Evolutionary conservation across 2,797 vertebrate species (phyloP).

Genomic region (Gymnothorax reevesii): DNA sequence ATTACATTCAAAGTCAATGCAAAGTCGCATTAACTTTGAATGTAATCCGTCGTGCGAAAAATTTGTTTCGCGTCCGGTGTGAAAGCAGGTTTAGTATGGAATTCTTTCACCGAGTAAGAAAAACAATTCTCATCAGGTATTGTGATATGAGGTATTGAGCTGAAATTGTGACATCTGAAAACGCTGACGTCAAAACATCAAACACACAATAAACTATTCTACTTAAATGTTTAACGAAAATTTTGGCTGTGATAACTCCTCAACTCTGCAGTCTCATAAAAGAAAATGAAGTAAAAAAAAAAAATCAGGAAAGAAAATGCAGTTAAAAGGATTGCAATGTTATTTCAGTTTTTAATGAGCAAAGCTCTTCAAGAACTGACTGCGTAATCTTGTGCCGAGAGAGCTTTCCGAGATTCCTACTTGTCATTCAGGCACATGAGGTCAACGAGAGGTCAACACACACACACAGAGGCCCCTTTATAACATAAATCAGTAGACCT

Average conservation of each 20-base stretch:
- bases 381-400: background rate
- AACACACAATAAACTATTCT: background rate
- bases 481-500: no score
- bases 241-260: background rate
- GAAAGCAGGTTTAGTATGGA: background rate
- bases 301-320: background rate
- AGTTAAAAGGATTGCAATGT: background rate
- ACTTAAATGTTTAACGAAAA: background rate
- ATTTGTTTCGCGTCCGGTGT: no score
- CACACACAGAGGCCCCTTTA: no score
- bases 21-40: no score
- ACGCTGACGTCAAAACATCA: background rate
- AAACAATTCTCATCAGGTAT: background rate
- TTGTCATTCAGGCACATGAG: background rate
- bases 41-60: no score
- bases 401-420: background rate
- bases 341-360: background rate
- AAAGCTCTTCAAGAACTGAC: background rate
- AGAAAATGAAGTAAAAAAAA: background rate
- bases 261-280: background rate
- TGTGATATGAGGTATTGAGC: no score
- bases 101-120: background rate
- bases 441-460: background rate
- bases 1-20: no score
- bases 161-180: background rate